These are phyloP conservation scores for Paelopatides confundens DNA, from an alignment of 53 echinoderm and acorn worm species.

Conservation along the genomic window DNA sequence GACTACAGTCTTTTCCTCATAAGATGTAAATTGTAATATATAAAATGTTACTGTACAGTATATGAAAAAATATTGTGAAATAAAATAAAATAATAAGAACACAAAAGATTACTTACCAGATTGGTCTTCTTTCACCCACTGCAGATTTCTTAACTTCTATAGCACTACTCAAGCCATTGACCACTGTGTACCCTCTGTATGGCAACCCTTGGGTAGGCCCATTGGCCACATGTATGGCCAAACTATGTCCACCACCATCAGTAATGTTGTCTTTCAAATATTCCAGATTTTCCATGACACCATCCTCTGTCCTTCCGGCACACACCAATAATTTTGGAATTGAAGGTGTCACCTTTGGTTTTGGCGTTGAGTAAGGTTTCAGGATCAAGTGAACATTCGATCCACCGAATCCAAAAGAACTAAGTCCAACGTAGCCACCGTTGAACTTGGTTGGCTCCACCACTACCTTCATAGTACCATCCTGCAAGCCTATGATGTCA, in stretches of 20 bases:
- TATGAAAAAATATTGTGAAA: no score
- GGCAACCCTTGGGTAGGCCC: conserved; percentile 66
- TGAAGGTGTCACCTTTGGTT: not conserved
- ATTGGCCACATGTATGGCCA: conserved; percentile 67
- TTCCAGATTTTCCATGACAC: conserved; percentile 53
- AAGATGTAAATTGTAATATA: no score
- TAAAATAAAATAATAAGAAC: no score
- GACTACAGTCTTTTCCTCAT: no score
- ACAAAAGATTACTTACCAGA: conserved; percentile 75
- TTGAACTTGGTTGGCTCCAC: conserved; percentile 66
- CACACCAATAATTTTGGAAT: conserved; percentile 63
- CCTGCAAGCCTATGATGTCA: conserved; percentile 72
- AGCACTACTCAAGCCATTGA: not conserved
- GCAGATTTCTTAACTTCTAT: conserved; percentile 58
- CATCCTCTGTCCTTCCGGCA: conserved; percentile 72
- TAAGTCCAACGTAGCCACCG: conserved; percentile 77
- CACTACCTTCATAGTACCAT: conserved; percentile 81
- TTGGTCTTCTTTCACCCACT: conserved; percentile 54
- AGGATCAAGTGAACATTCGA: conserved; percentile 82
- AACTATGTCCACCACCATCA: conserved; percentile 29
- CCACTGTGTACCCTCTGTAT: conserved; percentile 64
- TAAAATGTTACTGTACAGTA: no score
- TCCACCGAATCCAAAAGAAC: conserved; percentile 85
- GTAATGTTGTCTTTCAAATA: conserved; percentile 41
- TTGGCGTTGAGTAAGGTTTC: conserved; percentile 56